Percentiles rank a stretch among this genome's conserved stretches.
Conservation (phyloP, 2,888 invertebrate species). For the Lithophane semibrunnea region DNA sequence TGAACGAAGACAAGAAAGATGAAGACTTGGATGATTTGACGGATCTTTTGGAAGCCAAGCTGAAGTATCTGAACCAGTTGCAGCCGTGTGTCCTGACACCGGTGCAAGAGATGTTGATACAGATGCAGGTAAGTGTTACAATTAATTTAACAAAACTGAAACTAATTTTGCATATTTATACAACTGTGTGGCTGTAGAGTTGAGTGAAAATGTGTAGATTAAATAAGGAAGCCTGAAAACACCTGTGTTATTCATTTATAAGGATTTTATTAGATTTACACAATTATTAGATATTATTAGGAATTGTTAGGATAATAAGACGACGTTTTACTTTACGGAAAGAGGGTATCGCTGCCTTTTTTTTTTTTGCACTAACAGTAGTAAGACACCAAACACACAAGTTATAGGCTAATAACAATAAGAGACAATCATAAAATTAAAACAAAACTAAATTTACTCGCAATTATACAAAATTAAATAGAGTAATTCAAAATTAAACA, state of each 20-base stretch:
- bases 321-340: not conserved
- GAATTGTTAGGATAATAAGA: not conserved
- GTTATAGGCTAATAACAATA: too few relatives aligned
- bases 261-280: too few relatives aligned
- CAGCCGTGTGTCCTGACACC: constrained; percentile 87
- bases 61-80: constrained; percentile 88
- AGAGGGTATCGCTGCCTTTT: not conserved
- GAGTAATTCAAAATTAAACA: too few relatives aligned
- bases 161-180: constrained; percentile 2
- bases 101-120: constrained; percentile 90
- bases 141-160: not conserved
- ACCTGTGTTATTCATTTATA: not conserved
- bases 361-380: too few relatives aligned
- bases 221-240: not conserved
- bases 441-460: too few relatives aligned
- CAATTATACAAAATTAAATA: too few relatives aligned
- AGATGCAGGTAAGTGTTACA: constrained; percentile 87
- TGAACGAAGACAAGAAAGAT: constrained; percentile 84
- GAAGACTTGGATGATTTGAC: constrained; percentile 82
- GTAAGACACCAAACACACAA: too few relatives aligned
- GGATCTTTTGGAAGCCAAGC: constrained; percentile 87
- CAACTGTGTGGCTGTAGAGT: not conserved
- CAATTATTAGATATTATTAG: too few relatives aligned
- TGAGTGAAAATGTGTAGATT: not conserved
- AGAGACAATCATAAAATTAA: too few relatives aligned